phyloP scores from a whole-genome alignment of 1,140 invertebrate genomes.

The Agrypnia vestita region DNA sequence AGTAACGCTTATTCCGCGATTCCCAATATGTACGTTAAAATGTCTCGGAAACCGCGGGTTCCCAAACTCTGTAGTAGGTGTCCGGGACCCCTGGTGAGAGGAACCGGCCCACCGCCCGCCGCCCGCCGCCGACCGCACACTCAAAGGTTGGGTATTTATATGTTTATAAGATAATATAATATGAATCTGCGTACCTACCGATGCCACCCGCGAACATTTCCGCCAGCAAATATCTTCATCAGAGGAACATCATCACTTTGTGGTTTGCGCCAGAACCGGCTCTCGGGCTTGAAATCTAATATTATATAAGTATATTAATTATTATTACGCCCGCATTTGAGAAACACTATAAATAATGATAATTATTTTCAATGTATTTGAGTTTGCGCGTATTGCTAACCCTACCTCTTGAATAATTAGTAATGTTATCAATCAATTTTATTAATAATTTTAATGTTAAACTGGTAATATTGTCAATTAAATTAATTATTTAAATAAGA shows the following conservation, averaged over 20 bases:
- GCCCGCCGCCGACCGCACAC: slow-evolving; percentile 8
- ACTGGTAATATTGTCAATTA: too few relatives aligned
- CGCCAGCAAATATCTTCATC: slow-evolving; percentile 44
- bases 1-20: too few relatives aligned
- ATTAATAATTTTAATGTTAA: too few relatives aligned
- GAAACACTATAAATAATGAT: too few relatives aligned
- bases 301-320: too few relatives aligned
- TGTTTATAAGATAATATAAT: slow-evolving; percentile 16
- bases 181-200: slow-evolving; percentile 20
- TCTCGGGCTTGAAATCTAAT: too few relatives aligned
- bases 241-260: slow-evolving; percentile 26
- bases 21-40: not conserved
- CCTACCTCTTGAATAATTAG: too few relatives aligned
- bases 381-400: too few relatives aligned
- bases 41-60: slow-evolving; percentile 1
- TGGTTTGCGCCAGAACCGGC: slow-evolving; percentile 5
- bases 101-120: not conserved
- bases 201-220: slow-evolving; percentile 38
- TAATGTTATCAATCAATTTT: too few relatives aligned
- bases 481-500: too few relatives aligned
- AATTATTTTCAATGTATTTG: too few relatives aligned
- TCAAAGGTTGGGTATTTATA: slow-evolving; percentile 22
- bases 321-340: too few relatives aligned
- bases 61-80: slow-evolving; percentile 28
- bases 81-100: slow-evolving; percentile 2